These are phyloP conservation scores for Nudaria mundana DNA, from an alignment of 2,888 invertebrate genomes.

Conservation along the genomic window DNA sequence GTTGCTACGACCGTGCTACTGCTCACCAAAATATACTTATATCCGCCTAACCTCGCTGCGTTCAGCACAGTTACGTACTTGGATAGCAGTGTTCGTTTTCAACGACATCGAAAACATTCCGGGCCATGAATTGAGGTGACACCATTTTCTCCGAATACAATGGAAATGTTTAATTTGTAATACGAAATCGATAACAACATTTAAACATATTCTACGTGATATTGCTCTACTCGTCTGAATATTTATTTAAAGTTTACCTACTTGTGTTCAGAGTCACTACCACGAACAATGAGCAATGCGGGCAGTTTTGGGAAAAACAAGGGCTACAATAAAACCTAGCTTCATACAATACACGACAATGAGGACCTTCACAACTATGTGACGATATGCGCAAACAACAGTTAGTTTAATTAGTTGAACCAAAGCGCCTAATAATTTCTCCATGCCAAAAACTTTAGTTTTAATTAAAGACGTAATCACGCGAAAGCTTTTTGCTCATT, in stretches of 20 bases:
- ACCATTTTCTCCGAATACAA: not conserved
- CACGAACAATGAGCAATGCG: slow-evolving; percentile 37
- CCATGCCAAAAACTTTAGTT: slow-evolving; percentile 28
- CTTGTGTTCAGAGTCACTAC: slow-evolving; percentile 37
- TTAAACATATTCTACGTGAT: not conserved
- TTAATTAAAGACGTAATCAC: slow-evolving; percentile 44
- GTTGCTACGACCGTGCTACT: too few relatives aligned
- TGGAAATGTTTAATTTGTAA: not conserved
- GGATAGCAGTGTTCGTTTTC: too few relatives aligned
- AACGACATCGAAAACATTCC: too few relatives aligned
- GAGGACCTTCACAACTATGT: slow-evolving; percentile 20
- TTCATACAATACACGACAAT: slow-evolving; percentile 33
- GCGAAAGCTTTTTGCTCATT: slow-evolving; percentile 39
- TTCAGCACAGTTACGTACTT: too few relatives aligned
- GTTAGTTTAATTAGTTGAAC: slow-evolving; percentile 29
- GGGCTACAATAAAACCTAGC: slow-evolving; percentile 19
- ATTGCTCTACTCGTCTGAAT: slow-evolving; percentile 12
- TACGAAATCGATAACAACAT: not conserved
- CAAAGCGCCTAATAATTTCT: slow-evolving; percentile 24
- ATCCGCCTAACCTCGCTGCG: too few relatives aligned
- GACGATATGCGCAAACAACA: slow-evolving; percentile 28
- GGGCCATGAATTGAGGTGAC: too few relatives aligned
- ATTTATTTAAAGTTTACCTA: slow-evolving; percentile 51
- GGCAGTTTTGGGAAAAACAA: slow-evolving; percentile 29
- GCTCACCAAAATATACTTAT: too few relatives aligned